These are phyloP conservation scores for Papilio xuthus DNA, from an alignment of 1,140 invertebrate species.

Conservation along the genomic window DNA sequence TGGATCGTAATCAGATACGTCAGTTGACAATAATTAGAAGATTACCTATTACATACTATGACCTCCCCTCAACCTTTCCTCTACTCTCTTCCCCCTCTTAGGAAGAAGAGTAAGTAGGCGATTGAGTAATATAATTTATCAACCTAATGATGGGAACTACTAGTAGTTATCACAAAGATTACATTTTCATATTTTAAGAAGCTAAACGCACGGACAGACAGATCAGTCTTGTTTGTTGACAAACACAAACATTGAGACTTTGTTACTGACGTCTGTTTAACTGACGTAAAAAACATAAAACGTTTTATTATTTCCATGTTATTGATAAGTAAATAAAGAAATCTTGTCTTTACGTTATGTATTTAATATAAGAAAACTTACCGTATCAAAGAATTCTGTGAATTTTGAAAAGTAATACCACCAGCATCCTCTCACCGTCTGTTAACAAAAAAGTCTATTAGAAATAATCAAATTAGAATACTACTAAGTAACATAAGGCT, in stretches of 20 bases:
- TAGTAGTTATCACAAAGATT: too few species aligned
- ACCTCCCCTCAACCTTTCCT: too few species aligned
- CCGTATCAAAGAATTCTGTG: conserved; percentile 98
- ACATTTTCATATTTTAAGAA: too few species aligned
- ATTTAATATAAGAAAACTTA: conserved; percentile 81
- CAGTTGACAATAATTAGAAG: too few species aligned
- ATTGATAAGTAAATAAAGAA: background rate
- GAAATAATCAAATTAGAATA: too few species aligned
- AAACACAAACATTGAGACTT: background rate
- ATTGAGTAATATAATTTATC: too few species aligned
- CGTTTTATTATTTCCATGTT: background rate
- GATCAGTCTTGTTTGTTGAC: background rate
- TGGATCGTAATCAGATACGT: too few species aligned
- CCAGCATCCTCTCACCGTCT: conserved; percentile 97
- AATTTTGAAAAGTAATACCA: conserved; percentile 99
- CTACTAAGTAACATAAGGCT: too few species aligned
- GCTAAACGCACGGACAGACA: background rate
- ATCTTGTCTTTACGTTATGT: conserved; percentile 9
- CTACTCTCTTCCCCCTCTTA: too few species aligned
- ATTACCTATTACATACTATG: too few species aligned
- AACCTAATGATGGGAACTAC: too few species aligned
- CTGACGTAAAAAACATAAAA: background rate
- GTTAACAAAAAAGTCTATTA: conserved; percentile 53
- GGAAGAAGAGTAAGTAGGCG: too few species aligned
- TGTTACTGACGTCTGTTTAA: background rate